Conservation (phyloP, 2,797 vertebrate species). For the Anguilla anguilla region DNA sequence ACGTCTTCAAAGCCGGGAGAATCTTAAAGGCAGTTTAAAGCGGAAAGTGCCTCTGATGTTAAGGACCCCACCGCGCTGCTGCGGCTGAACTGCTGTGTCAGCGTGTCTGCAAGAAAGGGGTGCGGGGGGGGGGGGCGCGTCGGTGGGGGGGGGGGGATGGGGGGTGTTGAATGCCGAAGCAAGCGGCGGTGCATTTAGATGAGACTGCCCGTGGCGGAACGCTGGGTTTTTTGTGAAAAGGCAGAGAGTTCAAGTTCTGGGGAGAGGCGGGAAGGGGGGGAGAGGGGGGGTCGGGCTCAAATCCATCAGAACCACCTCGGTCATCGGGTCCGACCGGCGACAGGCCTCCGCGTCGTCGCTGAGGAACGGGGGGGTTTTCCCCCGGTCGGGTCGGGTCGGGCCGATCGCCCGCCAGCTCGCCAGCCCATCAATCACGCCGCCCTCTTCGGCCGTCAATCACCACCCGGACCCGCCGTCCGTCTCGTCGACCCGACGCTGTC, state of each 20-base stretch:
- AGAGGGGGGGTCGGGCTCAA: too few relatives aligned
- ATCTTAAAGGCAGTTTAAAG: not conserved
- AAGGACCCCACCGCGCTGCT: not conserved
- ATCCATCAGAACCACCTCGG: not conserved
- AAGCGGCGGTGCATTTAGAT: not conserved
- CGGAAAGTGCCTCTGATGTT: not conserved
- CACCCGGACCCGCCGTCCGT: not conserved
- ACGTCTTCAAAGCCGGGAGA: not conserved
- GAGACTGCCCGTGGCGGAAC: not conserved
- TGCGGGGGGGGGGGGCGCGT: not conserved
- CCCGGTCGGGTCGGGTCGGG: not conserved
- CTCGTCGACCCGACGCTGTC: not conserved
- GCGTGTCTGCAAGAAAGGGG: not conserved
- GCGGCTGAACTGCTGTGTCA: not conserved
- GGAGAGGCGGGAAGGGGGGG: too few relatives aligned
- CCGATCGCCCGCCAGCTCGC: not conserved
- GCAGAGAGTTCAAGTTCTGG: not conserved
- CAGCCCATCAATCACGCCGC: not conserved
- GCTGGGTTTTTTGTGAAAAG: not conserved
- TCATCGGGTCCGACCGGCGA: not conserved
- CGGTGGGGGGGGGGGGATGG: not conserved
- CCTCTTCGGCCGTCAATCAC: not conserved
- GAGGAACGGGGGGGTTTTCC: not conserved
- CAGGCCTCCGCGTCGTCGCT: not conserved
- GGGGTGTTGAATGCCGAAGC: not conserved